These are phyloP conservation scores for Thinocorus orbignyianus DNA, from an alignment of 2,113 vertebrate species.

Conservation along the genomic window DNA sequence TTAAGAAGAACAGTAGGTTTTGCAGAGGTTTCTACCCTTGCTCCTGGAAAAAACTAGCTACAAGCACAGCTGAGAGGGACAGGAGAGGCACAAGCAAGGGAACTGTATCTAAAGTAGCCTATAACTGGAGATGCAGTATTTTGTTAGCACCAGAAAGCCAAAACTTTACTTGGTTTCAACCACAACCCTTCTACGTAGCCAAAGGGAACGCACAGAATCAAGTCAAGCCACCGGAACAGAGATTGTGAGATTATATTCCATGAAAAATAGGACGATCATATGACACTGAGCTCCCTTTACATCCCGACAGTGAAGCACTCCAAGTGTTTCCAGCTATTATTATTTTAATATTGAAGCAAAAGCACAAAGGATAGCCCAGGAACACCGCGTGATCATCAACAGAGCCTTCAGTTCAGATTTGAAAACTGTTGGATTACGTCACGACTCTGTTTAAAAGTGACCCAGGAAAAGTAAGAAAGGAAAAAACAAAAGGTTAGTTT, in stretches of 20 bases:
- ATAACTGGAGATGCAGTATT: background rate
- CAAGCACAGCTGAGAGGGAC: background rate
- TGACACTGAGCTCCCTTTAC: background rate
- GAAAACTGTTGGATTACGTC: background rate
- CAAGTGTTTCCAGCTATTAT: background rate
- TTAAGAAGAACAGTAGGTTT: background rate
- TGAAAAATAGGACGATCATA: background rate
- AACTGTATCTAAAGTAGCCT: background rate
- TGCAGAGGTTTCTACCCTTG: background rate
- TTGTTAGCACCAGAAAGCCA: background rate
- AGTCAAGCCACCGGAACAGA: background rate
- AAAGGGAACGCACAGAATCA: background rate
- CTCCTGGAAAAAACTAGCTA: background rate
- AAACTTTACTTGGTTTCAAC: background rate
- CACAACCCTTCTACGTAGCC: background rate
- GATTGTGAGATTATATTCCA: background rate
- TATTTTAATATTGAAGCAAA: background rate
- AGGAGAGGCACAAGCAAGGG: background rate
- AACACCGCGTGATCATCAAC: background rate
- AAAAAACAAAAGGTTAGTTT: background rate
- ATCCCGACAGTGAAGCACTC: background rate
- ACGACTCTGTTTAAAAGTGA: background rate
- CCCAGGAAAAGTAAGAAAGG: background rate
- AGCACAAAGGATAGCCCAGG: background rate
- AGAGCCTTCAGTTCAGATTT: background rate